These are phyloP conservation scores for Malacoctenus gilli DNA, from an alignment of 2,797 vertebrate species.

Conservation along the genomic window DNA sequence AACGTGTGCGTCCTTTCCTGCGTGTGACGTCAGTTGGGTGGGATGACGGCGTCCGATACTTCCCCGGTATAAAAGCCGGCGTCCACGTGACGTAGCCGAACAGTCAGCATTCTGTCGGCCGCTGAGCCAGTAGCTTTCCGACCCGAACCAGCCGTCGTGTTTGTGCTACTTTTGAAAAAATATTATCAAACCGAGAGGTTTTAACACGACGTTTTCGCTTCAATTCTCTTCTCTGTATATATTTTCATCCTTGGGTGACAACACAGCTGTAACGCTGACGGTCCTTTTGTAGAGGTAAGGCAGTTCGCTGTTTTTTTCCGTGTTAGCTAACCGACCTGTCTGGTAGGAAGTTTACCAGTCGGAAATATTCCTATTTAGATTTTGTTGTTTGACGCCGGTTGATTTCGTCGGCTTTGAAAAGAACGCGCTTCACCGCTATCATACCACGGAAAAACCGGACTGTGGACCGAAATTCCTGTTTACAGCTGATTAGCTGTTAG, in stretches of 20 bases:
- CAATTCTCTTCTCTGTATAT: conserved; percentile 24
- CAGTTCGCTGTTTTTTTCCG: conserved; percentile 10
- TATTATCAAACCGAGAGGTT: not conserved
- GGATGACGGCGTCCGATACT: conserved; percentile 43
- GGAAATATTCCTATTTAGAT: rapidly evolving
- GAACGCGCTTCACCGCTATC: rapidly evolving
- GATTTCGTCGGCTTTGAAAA: rapidly evolving
- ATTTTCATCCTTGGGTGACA: conserved; percentile 18
- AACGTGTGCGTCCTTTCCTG: conserved; percentile 11
- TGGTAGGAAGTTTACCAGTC: conserved; percentile 6
- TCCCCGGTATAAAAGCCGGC: conserved; percentile 46
- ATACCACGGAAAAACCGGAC: rapidly evolving
- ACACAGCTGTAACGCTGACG: conserved; percentile 60
- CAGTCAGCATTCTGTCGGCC: conserved; percentile 65
- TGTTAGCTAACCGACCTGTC: conserved; percentile 23
- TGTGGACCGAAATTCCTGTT: not conserved
- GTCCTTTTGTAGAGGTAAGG: conserved; percentile 70
- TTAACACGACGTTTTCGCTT: conserved; percentile 5
- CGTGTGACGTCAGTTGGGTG: conserved; percentile 41
- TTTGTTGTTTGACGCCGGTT: rapidly evolving
- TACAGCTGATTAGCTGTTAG: conserved; percentile 31
- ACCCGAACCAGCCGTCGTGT: conserved; percentile 3
- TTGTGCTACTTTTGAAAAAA: conserved; percentile 5
- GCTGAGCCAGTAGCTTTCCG: conserved; percentile 14
- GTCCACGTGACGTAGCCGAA: conserved; percentile 54